Evolutionary conservation across 2,113 vertebrate species (phyloP).

Genomic region (Paradoxurus hermaphroditus): DNA sequence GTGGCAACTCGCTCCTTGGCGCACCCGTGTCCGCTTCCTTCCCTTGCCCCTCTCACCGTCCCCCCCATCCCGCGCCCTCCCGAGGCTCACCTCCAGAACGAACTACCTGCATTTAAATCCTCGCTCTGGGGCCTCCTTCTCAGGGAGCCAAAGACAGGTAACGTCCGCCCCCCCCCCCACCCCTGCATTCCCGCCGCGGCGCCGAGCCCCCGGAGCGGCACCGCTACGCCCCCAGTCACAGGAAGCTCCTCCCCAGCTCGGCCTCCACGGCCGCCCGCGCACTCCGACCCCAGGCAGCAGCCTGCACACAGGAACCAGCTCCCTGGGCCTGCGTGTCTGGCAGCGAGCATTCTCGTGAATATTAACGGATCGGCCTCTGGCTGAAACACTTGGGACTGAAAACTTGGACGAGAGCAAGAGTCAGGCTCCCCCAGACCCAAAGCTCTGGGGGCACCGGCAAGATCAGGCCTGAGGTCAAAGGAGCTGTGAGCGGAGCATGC

Average conservation of each 20-base stretch:
- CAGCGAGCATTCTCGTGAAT: too few relatives aligned
- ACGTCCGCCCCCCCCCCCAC: background rate
- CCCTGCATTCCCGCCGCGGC: background rate
- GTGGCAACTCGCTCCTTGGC: background rate
- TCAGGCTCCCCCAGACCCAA: background rate
- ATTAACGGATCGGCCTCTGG: background rate
- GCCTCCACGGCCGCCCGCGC: background rate
- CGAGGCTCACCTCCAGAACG: background rate
- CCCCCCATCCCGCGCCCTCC: fast-evolving
- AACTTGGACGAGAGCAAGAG: background rate
- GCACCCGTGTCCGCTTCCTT: background rate
- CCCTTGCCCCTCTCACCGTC: fast-evolving
- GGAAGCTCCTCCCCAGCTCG: background rate
- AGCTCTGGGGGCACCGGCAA: background rate
- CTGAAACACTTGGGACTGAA: background rate
- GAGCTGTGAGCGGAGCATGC: fast-evolving
- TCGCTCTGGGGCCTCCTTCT: background rate
- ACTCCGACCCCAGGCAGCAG: background rate
- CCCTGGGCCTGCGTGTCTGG: fast-evolving
- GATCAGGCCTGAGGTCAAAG: background rate
- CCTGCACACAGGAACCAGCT: background rate
- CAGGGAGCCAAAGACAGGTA: background rate
- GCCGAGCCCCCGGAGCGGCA: fast-evolving
- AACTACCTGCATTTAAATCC: background rate
- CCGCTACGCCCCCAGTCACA: background rate